phyloP scores from a whole-genome alignment of 2,888 invertebrate genomes.

The Agrochola litura region DNA sequence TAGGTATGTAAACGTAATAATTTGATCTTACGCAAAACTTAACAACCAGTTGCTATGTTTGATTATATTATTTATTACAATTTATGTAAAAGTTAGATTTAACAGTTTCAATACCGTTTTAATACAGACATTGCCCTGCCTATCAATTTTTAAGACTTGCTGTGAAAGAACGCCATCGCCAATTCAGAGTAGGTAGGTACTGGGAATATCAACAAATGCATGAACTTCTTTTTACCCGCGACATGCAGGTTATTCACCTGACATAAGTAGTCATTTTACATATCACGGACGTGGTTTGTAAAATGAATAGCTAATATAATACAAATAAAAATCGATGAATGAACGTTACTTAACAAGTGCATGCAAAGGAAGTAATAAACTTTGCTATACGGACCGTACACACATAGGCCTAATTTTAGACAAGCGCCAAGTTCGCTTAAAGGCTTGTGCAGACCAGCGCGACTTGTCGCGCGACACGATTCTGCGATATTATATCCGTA shows the following conservation, averaged over 20 bases:
- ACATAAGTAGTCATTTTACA: slow-evolving; percentile 37
- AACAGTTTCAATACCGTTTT: not conserved
- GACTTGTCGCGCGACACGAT: no score
- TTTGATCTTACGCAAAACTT: slow-evolving; percentile 33
- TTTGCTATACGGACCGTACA: slow-evolving; percentile 65
- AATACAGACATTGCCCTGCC: not conserved
- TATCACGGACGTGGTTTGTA: slow-evolving; percentile 38
- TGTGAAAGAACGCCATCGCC: not conserved
- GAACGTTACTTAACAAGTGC: slow-evolving; percentile 72
- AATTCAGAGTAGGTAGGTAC: not conserved
- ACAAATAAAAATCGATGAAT: slow-evolving; percentile 64
- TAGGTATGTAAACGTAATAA: slow-evolving; percentile 38
- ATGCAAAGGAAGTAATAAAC: slow-evolving; percentile 74
- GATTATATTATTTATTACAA: not conserved
- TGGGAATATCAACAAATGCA: slow-evolving; percentile 11
- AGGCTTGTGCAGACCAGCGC: no score
- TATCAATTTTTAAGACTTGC: not conserved
- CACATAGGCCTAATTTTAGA: slow-evolving; percentile 72
- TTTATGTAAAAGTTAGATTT: not conserved
- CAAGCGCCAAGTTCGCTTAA: slow-evolving; percentile 62
- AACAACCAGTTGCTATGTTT: not conserved
- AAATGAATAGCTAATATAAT: slow-evolving; percentile 48
- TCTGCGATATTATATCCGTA: no score
- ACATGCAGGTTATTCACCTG: slow-evolving; percentile 41
- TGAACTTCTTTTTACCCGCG: slow-evolving; percentile 11